Conservation (phyloP, 2,888 invertebrate species). For the Rhorus exstirpatorius region DNA sequence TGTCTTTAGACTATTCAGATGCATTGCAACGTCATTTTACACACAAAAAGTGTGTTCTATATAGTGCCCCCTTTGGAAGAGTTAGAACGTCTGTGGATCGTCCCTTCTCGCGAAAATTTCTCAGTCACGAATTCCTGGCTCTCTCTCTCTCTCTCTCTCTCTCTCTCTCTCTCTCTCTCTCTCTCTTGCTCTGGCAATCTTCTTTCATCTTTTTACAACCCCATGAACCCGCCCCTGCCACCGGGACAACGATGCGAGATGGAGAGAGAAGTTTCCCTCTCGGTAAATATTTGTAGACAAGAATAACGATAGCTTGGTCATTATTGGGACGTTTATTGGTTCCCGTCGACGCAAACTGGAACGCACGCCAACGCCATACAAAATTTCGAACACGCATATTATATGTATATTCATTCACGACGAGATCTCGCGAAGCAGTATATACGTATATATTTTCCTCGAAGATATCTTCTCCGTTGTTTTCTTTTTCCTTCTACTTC, state of each 20-base stretch:
- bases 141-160: constrained; percentile 21
- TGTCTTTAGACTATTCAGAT: not conserved
- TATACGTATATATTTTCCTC: constrained; percentile 54
- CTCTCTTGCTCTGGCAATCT: constrained; percentile 46
- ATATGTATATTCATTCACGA: constrained; percentile 72
- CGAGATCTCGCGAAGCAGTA: constrained; percentile 68
- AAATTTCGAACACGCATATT: not conserved
- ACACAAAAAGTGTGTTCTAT: not conserved
- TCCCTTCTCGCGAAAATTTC: constrained; percentile 43
- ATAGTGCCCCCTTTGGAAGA: constrained; percentile 52
- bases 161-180: constrained; percentile 45
- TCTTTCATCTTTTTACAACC: constrained; percentile 77
- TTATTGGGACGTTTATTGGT: constrained; percentile 81
- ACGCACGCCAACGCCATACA: constrained; percentile 32
- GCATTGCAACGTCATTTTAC: not conserved
- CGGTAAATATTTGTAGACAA: constrained; percentile 79
- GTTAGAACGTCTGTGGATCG: constrained; percentile 68
- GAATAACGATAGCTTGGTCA: constrained; percentile 76
- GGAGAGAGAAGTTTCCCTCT: constrained; percentile 49
- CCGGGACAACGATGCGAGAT: constrained; percentile 36
- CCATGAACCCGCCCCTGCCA: constrained; percentile 72
- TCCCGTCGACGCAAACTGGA: constrained; percentile 70
- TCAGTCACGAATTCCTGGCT: constrained; percentile 23
- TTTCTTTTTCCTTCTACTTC: constrained; percentile 19
- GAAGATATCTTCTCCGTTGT: constrained; percentile 43